Conservation (phyloP, 2,797 vertebrate species). For the Enteromius argenteus region DNA sequence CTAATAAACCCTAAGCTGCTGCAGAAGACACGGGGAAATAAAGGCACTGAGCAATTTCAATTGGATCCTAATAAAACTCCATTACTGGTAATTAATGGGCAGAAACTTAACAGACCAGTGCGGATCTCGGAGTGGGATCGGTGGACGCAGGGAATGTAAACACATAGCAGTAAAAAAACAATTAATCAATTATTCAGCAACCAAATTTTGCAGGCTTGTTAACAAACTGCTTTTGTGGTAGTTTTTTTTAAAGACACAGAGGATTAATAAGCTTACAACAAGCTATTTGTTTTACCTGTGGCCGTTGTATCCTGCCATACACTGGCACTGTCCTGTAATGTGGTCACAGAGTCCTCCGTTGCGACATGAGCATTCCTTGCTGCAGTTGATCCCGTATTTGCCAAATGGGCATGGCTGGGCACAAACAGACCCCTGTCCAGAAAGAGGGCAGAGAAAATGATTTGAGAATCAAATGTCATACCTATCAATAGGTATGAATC, state of each 20-base stretch:
- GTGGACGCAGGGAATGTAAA: conserved; percentile 67
- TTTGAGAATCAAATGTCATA: neutral
- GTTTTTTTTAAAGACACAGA: conserved; percentile 7
- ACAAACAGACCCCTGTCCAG: conserved; percentile 90
- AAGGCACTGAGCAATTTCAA: conserved; percentile 79
- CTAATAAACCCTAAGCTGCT: conserved; percentile 78
- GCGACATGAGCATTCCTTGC: conserved; percentile 94
- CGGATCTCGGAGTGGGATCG: conserved; percentile 73
- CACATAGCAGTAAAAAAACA: conserved; percentile 65
- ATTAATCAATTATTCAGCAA: conserved; percentile 38
- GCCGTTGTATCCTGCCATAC: conserved; percentile 91
- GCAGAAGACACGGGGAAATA: conserved; percentile 71
- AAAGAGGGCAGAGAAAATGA: neutral
- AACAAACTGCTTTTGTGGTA: conserved; percentile 7
- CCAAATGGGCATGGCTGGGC: conserved; percentile 93
- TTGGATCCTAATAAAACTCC: conserved; percentile 78
- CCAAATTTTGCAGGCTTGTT: neutral
- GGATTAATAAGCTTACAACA: neutral
- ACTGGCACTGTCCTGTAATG: conserved; percentile 91
- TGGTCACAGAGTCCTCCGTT: conserved; percentile 94
- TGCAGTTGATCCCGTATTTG: conserved; percentile 94
- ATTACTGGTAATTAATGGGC: conserved; percentile 85
- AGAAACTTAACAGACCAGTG: conserved; percentile 70
- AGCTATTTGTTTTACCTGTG: conserved; percentile 83
- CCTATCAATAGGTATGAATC: too few relatives aligned